phyloP scores from a whole-genome alignment of 2,113 vertebrate species.

The Gadus chalcogrammus region DNA sequence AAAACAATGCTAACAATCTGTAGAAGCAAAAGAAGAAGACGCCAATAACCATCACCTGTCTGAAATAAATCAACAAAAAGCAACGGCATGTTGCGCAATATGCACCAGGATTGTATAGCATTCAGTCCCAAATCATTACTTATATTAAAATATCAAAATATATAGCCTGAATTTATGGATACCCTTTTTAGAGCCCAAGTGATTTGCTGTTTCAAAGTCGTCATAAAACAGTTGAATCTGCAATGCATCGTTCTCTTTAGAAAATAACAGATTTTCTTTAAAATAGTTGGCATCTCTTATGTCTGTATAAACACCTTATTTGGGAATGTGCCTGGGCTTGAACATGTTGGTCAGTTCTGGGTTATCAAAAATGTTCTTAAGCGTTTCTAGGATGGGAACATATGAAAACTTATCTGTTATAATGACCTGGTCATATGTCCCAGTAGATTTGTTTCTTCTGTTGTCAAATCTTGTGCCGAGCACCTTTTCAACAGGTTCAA shows the following conservation, averaged over 20 bases:
- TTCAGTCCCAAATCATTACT: constrained; percentile 20
- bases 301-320: constrained; percentile 17
- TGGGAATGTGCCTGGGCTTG: constrained; percentile 11
- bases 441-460: constrained; percentile 35
- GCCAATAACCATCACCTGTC: constrained; percentile 26
- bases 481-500: too few relatives aligned
- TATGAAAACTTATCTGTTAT: constrained; percentile 34
- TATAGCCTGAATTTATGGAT: constrained; percentile 16
- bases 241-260: neutral
- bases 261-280: constrained; percentile 13
- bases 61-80: constrained; percentile 39
- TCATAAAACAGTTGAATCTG: too few relatives aligned
- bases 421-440: constrained; percentile 33
- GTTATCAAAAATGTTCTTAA: constrained; percentile 26
- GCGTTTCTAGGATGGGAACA: constrained; percentile 32
- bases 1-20: constrained; percentile 19
- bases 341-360: constrained; percentile 13
- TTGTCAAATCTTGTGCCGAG: neutral
- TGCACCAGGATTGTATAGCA: constrained; percentile 18
- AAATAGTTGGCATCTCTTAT: constrained; percentile 6
- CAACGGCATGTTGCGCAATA: constrained; percentile 6
- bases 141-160: too few relatives aligned
- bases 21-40: constrained; percentile 28
- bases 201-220: too few relatives aligned
- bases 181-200: neutral